These are phyloP conservation scores for Temnopleurus reevesii DNA, from an alignment of 53 echinoderm and acorn worm species.

Conservation along the genomic window DNA sequence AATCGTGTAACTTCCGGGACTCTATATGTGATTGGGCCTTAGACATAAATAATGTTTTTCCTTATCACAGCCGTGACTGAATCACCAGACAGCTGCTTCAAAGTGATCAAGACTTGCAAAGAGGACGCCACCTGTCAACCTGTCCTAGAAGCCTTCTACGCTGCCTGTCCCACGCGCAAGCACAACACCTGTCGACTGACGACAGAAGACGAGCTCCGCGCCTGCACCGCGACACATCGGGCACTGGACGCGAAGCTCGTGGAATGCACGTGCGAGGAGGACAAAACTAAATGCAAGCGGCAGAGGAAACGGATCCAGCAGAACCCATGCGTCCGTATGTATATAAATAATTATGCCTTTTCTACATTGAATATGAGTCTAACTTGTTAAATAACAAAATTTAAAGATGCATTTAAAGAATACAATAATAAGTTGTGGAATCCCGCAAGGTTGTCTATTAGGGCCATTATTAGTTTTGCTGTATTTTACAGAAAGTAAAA, in stretches of 20 bases:
- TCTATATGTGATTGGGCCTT: too few relatives aligned
- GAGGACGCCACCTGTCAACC: not conserved
- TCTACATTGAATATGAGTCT: not conserved
- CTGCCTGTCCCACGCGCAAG: not conserved
- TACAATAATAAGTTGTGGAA: too few relatives aligned
- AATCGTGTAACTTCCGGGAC: too few relatives aligned
- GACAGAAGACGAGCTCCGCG: not conserved
- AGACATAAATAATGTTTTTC: too few relatives aligned
- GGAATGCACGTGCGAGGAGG: not conserved
- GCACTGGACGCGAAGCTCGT: not conserved
- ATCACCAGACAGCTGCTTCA: not conserved
- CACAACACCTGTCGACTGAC: not conserved
- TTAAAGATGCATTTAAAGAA: not conserved
- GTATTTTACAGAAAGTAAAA: too few relatives aligned
- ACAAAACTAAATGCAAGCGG: constrained; percentile 31
- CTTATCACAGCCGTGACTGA: too few relatives aligned
- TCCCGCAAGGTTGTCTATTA: too few relatives aligned
- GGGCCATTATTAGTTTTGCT: too few relatives aligned
- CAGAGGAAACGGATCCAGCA: constrained; percentile 27
- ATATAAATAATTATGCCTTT: too few relatives aligned
- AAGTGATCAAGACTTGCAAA: not conserved
- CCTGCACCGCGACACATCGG: not conserved
- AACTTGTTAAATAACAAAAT: not conserved
- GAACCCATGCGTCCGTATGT: constrained; percentile 59
- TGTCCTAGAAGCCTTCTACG: not conserved